These are phyloP conservation scores for Drosophila kanapiae DNA, from an alignment of 1,140 invertebrate species.

Conservation along the genomic window DNA sequence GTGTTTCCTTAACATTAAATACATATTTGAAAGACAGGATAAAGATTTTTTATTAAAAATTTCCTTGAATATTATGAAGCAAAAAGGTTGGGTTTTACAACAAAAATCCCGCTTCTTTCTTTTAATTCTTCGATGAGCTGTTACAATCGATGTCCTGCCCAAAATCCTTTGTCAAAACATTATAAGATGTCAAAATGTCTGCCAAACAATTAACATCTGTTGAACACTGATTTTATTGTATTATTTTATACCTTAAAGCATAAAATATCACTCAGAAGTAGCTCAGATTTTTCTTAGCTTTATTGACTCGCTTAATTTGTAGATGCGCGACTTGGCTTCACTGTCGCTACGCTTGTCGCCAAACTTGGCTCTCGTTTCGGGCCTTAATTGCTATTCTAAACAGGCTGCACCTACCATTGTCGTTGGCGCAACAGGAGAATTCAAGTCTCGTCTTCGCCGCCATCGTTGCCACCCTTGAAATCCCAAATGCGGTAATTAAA, in stretches of 20 bases:
- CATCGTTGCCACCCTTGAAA: constrained; percentile 2
- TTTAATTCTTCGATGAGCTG: too few species aligned
- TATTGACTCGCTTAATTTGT: neutral
- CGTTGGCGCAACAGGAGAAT: constrained; percentile 42
- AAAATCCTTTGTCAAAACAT: too few species aligned
- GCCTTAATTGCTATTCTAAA: constrained; percentile 80
- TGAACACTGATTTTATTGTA: neutral
- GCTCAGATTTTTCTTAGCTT: too few species aligned
- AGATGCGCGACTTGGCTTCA: neutral
- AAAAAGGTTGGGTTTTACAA: too few species aligned
- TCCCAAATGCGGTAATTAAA: constrained; percentile 72
- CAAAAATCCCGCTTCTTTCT: too few species aligned
- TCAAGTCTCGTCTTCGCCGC: constrained; percentile 7
- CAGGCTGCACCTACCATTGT: constrained; percentile 71
- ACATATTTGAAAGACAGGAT: too few species aligned
- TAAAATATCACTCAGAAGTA: neutral
- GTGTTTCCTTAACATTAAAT: neutral
- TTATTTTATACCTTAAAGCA: neutral
- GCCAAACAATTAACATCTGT: too few species aligned
- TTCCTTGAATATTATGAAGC: too few species aligned
- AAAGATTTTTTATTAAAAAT: too few species aligned
- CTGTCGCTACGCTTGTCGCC: constrained; percentile 6
- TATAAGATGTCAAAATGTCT: too few species aligned
- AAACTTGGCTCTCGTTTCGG: constrained; percentile 24
- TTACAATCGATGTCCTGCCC: too few species aligned